Conservation (phyloP, 2,888 invertebrate species). For the Oconnorella tubifera region DNA sequence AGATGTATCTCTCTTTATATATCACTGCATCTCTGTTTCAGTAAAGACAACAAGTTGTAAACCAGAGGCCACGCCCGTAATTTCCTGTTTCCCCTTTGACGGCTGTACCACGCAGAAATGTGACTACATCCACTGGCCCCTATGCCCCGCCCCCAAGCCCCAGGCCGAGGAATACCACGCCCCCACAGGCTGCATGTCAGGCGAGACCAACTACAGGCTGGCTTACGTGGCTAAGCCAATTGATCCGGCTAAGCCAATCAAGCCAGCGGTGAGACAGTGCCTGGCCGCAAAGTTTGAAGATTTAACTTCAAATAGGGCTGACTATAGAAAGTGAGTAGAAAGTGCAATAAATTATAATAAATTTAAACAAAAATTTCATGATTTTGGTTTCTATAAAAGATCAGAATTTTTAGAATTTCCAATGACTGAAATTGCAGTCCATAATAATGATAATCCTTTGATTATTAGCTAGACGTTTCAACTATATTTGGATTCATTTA, state of each 20-base stretch:
- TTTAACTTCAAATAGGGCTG: not conserved
- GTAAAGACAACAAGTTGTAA: constrained; percentile 49
- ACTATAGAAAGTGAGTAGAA: not conserved
- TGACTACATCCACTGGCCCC: constrained; percentile 33
- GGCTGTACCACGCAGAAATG: constrained; percentile 46
- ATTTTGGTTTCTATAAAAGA: no score
- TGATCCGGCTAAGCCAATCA: constrained; percentile 29
- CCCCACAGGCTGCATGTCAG: constrained; percentile 50
- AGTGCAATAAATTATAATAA: no score
- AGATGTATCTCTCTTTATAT: no score
- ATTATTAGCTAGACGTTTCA: no score
- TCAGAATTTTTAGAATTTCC: no score
- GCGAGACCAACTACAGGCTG: constrained; percentile 45
- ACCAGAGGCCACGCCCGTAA: constrained; percentile 46
- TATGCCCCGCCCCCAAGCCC: constrained; percentile 43
- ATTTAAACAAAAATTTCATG: no score
- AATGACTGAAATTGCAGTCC: no score
- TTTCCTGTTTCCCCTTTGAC: constrained; percentile 50
- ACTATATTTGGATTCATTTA: no score
- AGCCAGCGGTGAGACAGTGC: constrained; percentile 18
- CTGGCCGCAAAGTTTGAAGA: constrained; percentile 33
- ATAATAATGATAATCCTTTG: no score
- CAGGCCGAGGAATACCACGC: constrained; percentile 44
- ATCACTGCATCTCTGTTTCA: no score
- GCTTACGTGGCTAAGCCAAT: constrained; percentile 44